A percentile compares a stretch with the other conserved stretches of the same genome.
These are phyloP conservation scores for Ptychochromis oligacanthus DNA, from an alignment of 2,113 vertebrate genomes.

Conservation along the genomic window DNA sequence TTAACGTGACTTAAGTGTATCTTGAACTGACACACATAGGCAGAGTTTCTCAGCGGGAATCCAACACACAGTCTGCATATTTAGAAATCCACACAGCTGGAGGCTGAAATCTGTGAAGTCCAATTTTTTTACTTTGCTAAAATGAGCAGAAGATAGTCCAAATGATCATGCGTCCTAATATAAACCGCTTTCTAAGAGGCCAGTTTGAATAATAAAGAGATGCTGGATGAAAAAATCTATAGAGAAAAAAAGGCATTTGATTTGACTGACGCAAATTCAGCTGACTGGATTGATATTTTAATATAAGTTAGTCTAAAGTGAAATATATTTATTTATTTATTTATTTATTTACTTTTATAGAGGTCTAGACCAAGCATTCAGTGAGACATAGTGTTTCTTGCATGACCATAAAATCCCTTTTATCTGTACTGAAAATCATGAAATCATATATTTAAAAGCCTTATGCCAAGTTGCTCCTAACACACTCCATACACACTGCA, in stretches of 20 bases:
- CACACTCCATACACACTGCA: background rate
- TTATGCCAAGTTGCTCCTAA: background rate
- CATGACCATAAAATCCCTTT: background rate
- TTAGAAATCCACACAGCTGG: constrained; percentile 39
- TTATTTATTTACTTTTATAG: too few relatives aligned
- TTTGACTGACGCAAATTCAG: background rate
- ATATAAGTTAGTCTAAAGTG: background rate
- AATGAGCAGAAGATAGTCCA: background rate
- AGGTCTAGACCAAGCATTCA: background rate
- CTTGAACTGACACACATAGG: constrained; percentile 17
- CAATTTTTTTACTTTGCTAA: background rate
- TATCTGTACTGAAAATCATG: background rate
- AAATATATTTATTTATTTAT: too few relatives aligned
- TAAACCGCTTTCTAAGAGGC: background rate
- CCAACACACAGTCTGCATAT: constrained; percentile 16
- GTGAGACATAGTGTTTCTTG: background rate
- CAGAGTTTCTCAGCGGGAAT: constrained; percentile 37
- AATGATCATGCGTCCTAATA: background rate
- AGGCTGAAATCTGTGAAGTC: background rate
- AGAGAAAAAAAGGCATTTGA: background rate
- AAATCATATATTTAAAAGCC: background rate
- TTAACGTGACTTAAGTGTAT: background rate
- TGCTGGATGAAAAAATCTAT: background rate
- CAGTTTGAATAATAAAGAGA: background rate
- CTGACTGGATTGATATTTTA: background rate